These are phyloP conservation scores for Euura lappo DNA, from an alignment of 1,140 invertebrate species.

Conservation along the genomic window DNA sequence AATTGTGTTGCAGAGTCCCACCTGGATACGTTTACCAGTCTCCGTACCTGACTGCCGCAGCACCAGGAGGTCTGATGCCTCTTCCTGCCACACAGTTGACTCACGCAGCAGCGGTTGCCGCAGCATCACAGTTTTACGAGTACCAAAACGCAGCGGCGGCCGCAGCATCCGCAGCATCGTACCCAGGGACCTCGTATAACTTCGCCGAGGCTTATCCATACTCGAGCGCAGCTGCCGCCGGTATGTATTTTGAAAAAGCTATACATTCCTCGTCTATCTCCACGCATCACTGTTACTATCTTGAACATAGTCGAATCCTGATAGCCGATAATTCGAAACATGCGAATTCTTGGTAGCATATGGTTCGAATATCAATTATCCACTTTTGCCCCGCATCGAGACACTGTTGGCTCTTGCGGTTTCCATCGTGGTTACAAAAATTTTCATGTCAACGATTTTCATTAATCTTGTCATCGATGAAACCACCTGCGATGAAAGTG, in stretches of 20 bases:
- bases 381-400: too few species aligned
- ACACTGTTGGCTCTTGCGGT: too few species aligned
- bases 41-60: slow-evolving; percentile 68
- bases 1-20: slow-evolving; percentile 68
- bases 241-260: slow-evolving; percentile 46
- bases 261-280: too few species aligned
- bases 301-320: too few species aligned
- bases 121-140: slow-evolving; percentile 77
- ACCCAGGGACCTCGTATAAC: slow-evolving; percentile 73
- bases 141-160: slow-evolving; percentile 73
- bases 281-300: too few species aligned
- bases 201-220: slow-evolving; percentile 76
- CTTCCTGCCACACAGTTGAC: slow-evolving; percentile 69
- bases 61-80: slow-evolving; percentile 68
- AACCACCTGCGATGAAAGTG: too few species aligned
- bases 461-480: too few species aligned
- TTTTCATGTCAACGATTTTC: too few species aligned
- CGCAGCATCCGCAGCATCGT: slow-evolving; percentile 67
- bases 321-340: too few species aligned
- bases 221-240: slow-evolving; percentile 64
- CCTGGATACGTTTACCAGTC: slow-evolving; percentile 78
- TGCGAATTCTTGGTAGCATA: too few species aligned
- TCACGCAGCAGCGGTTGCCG: slow-evolving; percentile 75
- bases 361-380: too few species aligned
- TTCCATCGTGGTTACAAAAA: too few species aligned